Evolutionary conservation across 2,797 vertebrate species (phyloP).

Genomic region (Epinephelus awoara): DNA sequence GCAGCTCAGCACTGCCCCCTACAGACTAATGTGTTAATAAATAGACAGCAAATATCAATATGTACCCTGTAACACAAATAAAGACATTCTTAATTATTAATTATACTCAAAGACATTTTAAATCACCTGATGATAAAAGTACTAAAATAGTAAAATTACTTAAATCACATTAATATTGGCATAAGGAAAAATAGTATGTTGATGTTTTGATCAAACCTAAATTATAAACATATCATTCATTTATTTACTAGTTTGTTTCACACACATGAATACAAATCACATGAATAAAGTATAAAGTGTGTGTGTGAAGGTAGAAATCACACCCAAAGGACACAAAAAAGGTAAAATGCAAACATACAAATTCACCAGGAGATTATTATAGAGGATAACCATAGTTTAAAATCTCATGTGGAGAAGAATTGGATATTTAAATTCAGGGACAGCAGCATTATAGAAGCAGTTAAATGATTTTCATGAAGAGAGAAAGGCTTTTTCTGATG

Average conservation of each 20-base stretch:
- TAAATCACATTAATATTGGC: not conserved
- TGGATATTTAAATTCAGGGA: not conserved
- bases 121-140: not conserved
- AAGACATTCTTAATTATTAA: no score
- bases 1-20: conserved; percentile 30
- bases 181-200: not conserved
- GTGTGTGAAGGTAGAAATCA: no score
- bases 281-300: no score
- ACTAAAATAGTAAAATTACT: not conserved
- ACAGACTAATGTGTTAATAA: not conserved
- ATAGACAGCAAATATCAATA: not conserved
- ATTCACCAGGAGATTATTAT: no score
- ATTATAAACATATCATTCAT: not conserved
- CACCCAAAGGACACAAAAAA: no score
- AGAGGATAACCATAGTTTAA: not conserved
- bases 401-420: not conserved
- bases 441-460: not conserved
- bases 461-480: no score
- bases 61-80: not conserved
- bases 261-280: no score
- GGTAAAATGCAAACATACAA: no score
- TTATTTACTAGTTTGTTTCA: no score
- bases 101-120: not conserved
- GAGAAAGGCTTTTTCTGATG: not conserved
- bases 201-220: not conserved